Base-by-base conservation (phyloP, 2,797 vertebrate species). In the Sciurus vulgaris region DNA sequence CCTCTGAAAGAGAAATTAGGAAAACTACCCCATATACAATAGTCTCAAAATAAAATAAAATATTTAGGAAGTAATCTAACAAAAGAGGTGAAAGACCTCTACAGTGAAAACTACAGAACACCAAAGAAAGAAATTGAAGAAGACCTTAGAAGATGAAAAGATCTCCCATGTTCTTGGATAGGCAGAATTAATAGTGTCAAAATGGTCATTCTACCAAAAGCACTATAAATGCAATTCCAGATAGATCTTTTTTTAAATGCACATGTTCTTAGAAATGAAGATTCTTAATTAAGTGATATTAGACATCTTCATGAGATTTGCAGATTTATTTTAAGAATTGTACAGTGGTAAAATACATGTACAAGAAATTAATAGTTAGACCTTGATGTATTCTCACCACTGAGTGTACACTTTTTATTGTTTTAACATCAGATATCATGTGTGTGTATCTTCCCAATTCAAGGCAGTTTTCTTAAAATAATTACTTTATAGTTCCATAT, bases 251-350 rank as follows among this genome's bases (percentile, higher is more conserved):
- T 59, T 69, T 89, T 86, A 78, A 86, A 69, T 54, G 14, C 11
- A 33, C 4, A 33, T 74, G 26, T 49, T 28, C 56, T 93, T 72
- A 77, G 22, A 84, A 86, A 84, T 83, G 56, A 84, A 77, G 65
- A 79, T 30, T 78, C 4, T 87, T 79, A 85, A 28, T 17, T 93
- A 67, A 67, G 33, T 35, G 4, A n/a, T 24, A 41, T 3, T 87
- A 84, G 18, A 65, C 24, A 91, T 76, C 12, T 83, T 87, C 51
- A 38, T 88, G 88, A 91, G 33, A 72, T 86, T 44, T 69, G 28
- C 30, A 87, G 56, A 41, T 33, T 89, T 93, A 73, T 94, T 78
- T 84, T 81, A 51, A 91, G 65, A 81, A 76, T 54, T 79, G 2
- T 17, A 67, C 15, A 84, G 20, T 63, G 24, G 61, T 17, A 76